A percentile compares a stretch with the other conserved stretches of the same genome.
phyloP scores from a whole-genome alignment of 2,797 vertebrate species.

The Remorina albescens region DNA sequence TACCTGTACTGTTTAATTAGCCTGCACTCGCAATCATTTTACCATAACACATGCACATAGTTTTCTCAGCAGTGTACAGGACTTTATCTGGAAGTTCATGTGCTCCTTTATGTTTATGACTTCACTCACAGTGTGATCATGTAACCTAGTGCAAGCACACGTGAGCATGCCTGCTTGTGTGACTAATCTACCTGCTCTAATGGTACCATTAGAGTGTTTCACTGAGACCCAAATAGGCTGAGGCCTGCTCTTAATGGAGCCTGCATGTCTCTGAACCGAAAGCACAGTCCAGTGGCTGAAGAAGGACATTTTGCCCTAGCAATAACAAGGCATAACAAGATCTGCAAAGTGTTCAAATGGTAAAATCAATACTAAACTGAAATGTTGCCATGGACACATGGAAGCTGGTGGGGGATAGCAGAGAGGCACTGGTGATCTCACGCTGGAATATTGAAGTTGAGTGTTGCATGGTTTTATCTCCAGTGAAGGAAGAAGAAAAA shows the following conservation, averaged over 20 bases:
- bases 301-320: constrained; percentile 66
- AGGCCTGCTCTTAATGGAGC: constrained; percentile 70
- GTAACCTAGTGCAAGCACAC: constrained; percentile 22
- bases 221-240: constrained; percentile 66
- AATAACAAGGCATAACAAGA: constrained; percentile 78
- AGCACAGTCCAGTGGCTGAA: constrained; percentile 61
- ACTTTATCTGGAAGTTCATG: constrained; percentile 21
- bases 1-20: constrained; percentile 11
- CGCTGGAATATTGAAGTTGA: constrained; percentile 39
- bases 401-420: constrained; percentile 46
- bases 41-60: neutral
- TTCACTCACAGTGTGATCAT: constrained; percentile 6
- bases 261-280: constrained; percentile 39
- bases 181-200: constrained; percentile 72
- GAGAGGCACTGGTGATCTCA: constrained; percentile 41
- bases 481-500: constrained; percentile 48
- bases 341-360: constrained; percentile 78
- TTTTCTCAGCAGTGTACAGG: neutral
- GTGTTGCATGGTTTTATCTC: constrained; percentile 45
- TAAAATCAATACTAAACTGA: constrained; percentile 79
- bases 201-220: constrained; percentile 72
- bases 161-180: constrained; percentile 35
- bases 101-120: constrained; percentile 19
- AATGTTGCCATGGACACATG: constrained; percentile 77
- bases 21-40: constrained; percentile 7